phyloP scores from a whole-genome alignment of 2,113 vertebrate genomes.

The Microcebus ravelobensis region DNA sequence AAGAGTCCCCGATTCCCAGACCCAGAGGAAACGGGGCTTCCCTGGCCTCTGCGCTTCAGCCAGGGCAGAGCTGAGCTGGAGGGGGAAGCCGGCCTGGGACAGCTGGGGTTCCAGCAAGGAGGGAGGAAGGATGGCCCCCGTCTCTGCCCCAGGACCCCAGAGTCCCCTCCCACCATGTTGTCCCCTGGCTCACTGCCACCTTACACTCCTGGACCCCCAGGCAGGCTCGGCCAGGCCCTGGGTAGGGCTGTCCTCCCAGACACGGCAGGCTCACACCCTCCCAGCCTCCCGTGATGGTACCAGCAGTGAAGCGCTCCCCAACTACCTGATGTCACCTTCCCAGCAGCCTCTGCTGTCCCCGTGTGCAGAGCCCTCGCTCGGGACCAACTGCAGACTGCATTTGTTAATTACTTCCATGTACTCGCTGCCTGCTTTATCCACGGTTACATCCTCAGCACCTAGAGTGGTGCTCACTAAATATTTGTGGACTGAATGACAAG shows the following conservation, averaged over 20 bases:
- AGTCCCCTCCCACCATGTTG: background rate
- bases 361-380: background rate
- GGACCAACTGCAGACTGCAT: background rate
- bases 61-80: background rate
- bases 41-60: background rate
- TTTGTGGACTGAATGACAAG: background rate
- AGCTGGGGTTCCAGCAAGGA: background rate
- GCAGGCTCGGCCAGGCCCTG: background rate
- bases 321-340: background rate
- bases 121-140: background rate
- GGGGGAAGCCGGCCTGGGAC: too few relatives aligned
- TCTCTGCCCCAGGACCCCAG: background rate
- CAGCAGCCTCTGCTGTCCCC: background rate
- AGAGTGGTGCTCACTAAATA: background rate
- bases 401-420: accelerated
- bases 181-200: background rate
- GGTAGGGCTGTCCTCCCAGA: background rate
- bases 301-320: background rate
- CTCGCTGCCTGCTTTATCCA: background rate
- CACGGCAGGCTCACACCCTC: background rate
- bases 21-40: too few relatives aligned
- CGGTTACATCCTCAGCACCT: background rate
- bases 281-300: background rate
- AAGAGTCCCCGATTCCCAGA: background rate
- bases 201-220: background rate